These are phyloP conservation scores for Heptranchias perlo DNA, from an alignment of 2,113 vertebrate species.

Conservation along the genomic window DNA sequence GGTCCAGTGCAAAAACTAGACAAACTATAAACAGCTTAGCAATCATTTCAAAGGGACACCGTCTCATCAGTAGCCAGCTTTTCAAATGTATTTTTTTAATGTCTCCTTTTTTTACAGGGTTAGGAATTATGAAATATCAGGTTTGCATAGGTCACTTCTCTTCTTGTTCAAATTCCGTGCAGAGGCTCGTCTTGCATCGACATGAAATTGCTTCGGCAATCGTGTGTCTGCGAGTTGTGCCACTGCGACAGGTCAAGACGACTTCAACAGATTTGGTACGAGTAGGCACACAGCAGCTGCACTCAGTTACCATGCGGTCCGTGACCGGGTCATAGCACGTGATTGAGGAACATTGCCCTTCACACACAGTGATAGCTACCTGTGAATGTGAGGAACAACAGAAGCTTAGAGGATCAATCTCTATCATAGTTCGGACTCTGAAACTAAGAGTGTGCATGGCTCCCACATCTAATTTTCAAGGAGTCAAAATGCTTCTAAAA, in stretches of 20 bases:
- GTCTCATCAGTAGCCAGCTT: neutral
- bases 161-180: neutral
- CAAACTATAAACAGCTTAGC: neutral
- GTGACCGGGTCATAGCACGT: too few species aligned
- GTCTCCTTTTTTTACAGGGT: neutral
- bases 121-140: neutral
- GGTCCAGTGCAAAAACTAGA: neutral
- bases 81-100: neutral
- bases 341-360: neutral
- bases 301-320: neutral
- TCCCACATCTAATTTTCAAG: too few species aligned
- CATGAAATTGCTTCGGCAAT: neutral
- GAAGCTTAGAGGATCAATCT: neutral
- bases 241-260: neutral
- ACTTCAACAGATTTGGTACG: neutral
- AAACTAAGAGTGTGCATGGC: too few species aligned
- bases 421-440: neutral
- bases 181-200: neutral
- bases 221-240: neutral
- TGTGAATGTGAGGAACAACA: neutral
- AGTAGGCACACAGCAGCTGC: neutral
- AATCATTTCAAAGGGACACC: neutral
- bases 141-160: neutral
- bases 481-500: too few species aligned
- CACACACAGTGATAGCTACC: neutral